A percentile compares a stretch with the other conserved stretches of the same genome.
Evolutionary conservation across 2,797 vertebrate genomes (phyloP).

Genomic region (Myiothlypis chrysogaster): DNA sequence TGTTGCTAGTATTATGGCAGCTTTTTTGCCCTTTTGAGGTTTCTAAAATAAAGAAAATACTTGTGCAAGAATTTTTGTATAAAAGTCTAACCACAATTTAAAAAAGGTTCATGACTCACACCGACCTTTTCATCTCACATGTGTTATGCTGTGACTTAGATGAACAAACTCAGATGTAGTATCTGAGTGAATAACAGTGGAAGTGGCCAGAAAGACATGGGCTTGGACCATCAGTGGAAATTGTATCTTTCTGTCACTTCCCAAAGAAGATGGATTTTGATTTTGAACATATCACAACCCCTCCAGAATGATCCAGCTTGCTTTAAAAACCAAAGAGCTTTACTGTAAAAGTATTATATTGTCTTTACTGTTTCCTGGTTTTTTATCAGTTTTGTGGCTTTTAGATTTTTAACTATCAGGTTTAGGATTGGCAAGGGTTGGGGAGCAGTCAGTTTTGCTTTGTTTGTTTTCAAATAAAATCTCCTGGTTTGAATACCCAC

Average conservation of each 20-base stretch:
- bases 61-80: neutral
- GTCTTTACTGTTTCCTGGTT: neutral
- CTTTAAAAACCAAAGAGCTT: neutral
- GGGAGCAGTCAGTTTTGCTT: neutral
- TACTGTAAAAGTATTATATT: neutral
- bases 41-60: neutral
- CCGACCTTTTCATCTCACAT: neutral
- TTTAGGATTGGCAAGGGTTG: neutral
- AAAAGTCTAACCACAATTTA: neutral
- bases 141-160: accelerated
- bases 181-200: neutral
- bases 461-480: neutral
- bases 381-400: neutral
- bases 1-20: neutral
- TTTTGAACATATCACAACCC: neutral
- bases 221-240: neutral
- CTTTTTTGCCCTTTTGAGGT: neutral
- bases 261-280: neutral
- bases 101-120: neutral
- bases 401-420: neutral
- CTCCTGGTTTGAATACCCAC: neutral
- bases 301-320: neutral
- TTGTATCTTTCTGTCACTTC: neutral
- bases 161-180: neutral
- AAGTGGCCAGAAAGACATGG: neutral